A percentile compares a stretch with the other conserved stretches of the same genome.
Conservation (phyloP, 2,113 vertebrate genomes). For the Ursus arctos region DNA sequence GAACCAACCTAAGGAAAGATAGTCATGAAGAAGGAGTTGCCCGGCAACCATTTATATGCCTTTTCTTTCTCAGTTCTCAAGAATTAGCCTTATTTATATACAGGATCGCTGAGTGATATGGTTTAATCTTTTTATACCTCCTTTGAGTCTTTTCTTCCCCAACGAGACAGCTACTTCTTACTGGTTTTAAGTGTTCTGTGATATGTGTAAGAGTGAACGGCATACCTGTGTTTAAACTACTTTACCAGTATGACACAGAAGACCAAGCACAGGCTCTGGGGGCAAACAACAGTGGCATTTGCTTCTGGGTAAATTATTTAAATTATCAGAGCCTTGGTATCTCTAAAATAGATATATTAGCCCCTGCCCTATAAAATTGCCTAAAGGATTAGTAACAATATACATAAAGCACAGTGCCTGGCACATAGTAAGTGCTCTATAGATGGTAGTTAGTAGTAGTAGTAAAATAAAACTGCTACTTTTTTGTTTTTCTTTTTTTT, state of each 20-base stretch:
- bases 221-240: neutral
- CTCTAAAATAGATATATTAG: neutral
- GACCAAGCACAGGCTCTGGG: neutral
- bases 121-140: neutral
- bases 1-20: neutral
- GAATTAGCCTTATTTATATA: neutral
- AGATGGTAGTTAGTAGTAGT: neutral
- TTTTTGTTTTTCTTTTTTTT: neutral
- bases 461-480: neutral
- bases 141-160: neutral
- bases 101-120: neutral
- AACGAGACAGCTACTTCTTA: neutral
- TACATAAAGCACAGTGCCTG: neutral
- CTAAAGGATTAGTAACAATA: neutral
- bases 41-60: neutral
- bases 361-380: neutral
- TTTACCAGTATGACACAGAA: neutral
- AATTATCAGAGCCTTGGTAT: neutral
- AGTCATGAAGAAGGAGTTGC: neutral
- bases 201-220: neutral
- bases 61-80: neutral
- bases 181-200: neutral
- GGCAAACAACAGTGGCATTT: neutral
- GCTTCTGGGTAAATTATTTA: neutral
- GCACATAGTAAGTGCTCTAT: neutral